phyloP scores from a whole-genome alignment of 2,113 vertebrate species.

The Notarius lentiginosus region DNA sequence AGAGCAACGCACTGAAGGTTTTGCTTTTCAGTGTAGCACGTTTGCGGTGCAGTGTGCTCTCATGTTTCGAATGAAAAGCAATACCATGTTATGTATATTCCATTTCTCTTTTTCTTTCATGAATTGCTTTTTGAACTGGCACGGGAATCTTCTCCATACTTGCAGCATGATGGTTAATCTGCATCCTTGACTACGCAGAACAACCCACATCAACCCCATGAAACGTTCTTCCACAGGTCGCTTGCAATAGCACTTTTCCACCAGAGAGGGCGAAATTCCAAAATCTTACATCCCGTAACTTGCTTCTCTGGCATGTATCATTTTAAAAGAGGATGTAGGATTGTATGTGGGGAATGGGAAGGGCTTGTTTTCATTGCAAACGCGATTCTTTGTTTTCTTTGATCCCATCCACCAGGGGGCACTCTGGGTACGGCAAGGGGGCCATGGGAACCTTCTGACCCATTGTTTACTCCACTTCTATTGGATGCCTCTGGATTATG shows the following conservation, averaged over 20 bases:
- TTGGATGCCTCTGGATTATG: slow-evolving; percentile 85
- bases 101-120: neutral
- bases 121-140: slow-evolving; percentile 6
- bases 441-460: slow-evolving; percentile 61
- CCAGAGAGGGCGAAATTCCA: neutral
- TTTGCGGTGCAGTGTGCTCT: neutral
- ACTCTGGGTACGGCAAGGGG: slow-evolving; percentile 82
- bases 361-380: slow-evolving; percentile 13
- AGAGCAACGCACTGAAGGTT: neutral
- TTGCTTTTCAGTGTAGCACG: slow-evolving; percentile 11
- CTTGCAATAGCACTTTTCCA: neutral
- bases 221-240: neutral
- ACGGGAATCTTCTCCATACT: neutral
- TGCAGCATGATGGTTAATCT: neutral
- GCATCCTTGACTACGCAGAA: neutral
- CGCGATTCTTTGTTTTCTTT: slow-evolving; percentile 22
- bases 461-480: slow-evolving; percentile 84
- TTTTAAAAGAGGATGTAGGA: neutral
- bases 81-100: neutral
- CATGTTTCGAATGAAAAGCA: slow-evolving; percentile 12
- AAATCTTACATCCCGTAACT: neutral
- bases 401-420: slow-evolving; percentile 81
- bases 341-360: neutral
- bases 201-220: neutral
- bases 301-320: neutral